These are phyloP conservation scores for Furnarius figulus DNA, from an alignment of 2,113 vertebrate genomes.

Conservation along the genomic window DNA sequence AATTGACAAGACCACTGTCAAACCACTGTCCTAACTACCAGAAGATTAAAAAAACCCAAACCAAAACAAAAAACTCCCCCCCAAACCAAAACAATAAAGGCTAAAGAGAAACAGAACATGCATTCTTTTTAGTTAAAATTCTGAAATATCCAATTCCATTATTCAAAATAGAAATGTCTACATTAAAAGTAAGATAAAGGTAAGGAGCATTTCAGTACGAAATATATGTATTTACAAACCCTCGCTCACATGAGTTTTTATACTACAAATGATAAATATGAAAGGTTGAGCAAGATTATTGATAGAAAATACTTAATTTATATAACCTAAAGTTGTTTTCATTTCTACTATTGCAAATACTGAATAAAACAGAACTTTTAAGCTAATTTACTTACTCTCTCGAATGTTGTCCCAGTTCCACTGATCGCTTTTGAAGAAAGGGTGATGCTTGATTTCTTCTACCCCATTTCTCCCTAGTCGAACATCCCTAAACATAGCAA, in stretches of 20 bases:
- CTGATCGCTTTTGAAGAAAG: conserved; percentile 97
- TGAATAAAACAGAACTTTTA: not conserved
- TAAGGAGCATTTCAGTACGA: not conserved
- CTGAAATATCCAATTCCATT: not conserved
- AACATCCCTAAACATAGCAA: conserved; percentile 87
- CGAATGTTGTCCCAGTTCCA: conserved; percentile 98
- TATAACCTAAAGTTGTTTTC: not conserved
- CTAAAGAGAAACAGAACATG: not conserved
- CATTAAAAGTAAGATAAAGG: not conserved
- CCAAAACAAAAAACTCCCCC: not conserved
- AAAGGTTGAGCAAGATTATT: not conserved
- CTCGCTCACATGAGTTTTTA: not conserved
- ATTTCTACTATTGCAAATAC: not conserved
- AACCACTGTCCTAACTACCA: not conserved
- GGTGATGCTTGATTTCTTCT: conserved; percentile 95
- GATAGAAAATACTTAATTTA: not conserved
- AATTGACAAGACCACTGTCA: not conserved
- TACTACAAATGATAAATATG: not conserved
- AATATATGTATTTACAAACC: not conserved
- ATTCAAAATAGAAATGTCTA: not conserved
- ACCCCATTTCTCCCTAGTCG: conserved; percentile 94
- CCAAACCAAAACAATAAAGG: not conserved
- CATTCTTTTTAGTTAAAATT: not conserved
- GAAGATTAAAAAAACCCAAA: not conserved
- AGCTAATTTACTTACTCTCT: conserved; percentile 85